Evolutionary conservation across 2,797 vertebrate species (phyloP), one percentile per base, ranked within the genome.

Genomic region (Adrianichthys oophorus): DNA sequence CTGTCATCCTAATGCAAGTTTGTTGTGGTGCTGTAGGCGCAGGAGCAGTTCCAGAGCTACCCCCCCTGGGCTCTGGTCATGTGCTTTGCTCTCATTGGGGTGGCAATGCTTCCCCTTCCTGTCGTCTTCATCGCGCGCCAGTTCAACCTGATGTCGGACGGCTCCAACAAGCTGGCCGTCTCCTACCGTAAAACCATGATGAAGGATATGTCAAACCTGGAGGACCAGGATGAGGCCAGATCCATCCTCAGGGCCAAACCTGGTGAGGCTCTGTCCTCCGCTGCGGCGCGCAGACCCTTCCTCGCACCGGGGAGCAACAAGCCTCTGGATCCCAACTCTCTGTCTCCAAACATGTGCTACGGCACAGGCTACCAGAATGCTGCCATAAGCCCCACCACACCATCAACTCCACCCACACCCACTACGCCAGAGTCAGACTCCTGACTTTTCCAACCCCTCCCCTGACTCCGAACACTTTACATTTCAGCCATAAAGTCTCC

Each of bases 161-260:
- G 96, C 76, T 96, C 95, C 87, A 98, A 97, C 19, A 93, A 94
- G 72, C 92, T 98, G 17, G 97, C 95, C 0, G 96, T 97, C 75
- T 95, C 95, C 63, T 98, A 97, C 86, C 95, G 95, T 76, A 95
- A 96, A 78, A 93, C 92, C 71, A 97, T 98, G 93, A 96, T 96
- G 95, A 97, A 98, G 82, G 96, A 98, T 86, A 95, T 97, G 48
- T 98, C 96, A 76, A 97, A 94, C 84, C 72, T 98, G 79, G 95
- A 96, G 71, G 95, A 98, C 74, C 95, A 94, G 0, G 94, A 97
- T 0, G 96, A 98, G 90, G 92, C 94, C 4, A 93, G 94, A 48
- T 98, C 94, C 89, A 98, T 98, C 83, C 92, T 97, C 48, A 92
- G 94, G 52, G 91, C 93, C 85, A 98, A 96, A 80, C 93, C 94